Conservation (phyloP, 2,888 invertebrate genomes). For the Ophioninae sp. region DNA sequence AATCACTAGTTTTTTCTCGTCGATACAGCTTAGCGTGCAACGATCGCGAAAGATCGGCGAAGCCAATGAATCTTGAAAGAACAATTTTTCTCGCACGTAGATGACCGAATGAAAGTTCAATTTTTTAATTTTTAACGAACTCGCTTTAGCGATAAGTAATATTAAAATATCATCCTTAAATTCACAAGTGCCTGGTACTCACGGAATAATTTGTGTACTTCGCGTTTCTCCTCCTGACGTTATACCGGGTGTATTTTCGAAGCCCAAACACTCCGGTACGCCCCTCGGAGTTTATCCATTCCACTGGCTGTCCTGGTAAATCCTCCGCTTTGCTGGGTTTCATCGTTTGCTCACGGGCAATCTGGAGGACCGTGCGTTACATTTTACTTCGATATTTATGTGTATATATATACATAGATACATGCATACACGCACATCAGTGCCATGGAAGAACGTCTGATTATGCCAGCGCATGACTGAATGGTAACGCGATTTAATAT, state of each 20-base stretch:
- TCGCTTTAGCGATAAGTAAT: background rate
- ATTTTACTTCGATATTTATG: background rate
- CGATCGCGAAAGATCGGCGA: too few relatives aligned
- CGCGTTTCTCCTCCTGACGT: slow-evolving; percentile 69
- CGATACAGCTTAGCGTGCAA: too few relatives aligned
- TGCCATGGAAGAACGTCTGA: slow-evolving; percentile 74
- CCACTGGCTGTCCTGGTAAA: slow-evolving; percentile 39
- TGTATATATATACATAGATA: slow-evolving; percentile 29
- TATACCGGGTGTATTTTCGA: slow-evolving; percentile 63
- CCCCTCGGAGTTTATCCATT: slow-evolving; percentile 58
- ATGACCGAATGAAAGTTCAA: too few relatives aligned
- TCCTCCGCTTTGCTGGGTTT: slow-evolving; percentile 49
- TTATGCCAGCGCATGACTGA: slow-evolving; percentile 81
- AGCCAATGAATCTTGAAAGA: too few relatives aligned
- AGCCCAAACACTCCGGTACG: slow-evolving; percentile 69
- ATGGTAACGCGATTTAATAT: slow-evolving; percentile 81
- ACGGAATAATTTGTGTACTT: slow-evolving; percentile 78
- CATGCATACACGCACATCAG: background rate
- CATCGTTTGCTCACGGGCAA: slow-evolving; percentile 34
- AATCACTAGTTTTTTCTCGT: too few relatives aligned
- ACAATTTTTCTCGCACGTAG: too few relatives aligned
- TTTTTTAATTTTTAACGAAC: too few relatives aligned
- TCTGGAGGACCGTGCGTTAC: slow-evolving; percentile 14
- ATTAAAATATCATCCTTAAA: slow-evolving; percentile 12
- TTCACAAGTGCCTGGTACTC: slow-evolving; percentile 56